phyloP scores from a whole-genome alignment of 2,888 invertebrate genomes.

The Ommatoiulus sabulosus region DNA sequence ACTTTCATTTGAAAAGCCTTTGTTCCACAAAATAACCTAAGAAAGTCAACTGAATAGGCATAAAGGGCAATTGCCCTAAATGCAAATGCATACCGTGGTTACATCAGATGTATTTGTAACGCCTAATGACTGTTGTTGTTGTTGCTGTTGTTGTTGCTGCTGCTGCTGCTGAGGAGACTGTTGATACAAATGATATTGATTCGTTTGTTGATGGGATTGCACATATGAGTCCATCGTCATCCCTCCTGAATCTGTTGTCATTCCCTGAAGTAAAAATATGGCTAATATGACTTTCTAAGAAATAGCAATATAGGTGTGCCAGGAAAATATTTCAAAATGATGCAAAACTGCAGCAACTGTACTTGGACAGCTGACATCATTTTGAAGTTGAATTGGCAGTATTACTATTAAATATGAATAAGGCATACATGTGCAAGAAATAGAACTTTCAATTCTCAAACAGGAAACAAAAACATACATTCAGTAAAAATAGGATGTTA shows the following conservation, averaged over 20 bases:
- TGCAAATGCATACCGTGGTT: slow-evolving; percentile 46
- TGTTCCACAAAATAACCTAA: too few relatives aligned
- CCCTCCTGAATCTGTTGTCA: slow-evolving; percentile 53
- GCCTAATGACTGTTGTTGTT: slow-evolving; percentile 56
- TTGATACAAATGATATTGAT: slow-evolving; percentile 61
- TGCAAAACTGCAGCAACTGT: not conserved
- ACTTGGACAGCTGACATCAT: not conserved
- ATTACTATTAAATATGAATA: not conserved
- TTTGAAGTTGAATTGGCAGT: not conserved
- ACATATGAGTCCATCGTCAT: slow-evolving; percentile 56
- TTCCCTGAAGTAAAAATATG: slow-evolving; percentile 51
- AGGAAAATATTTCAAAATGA: not conserved
- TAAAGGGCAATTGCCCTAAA: not conserved
- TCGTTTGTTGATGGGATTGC: slow-evolving; percentile 60
- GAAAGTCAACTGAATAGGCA: not conserved
- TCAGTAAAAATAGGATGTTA: not conserved
- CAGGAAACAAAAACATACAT: not conserved
- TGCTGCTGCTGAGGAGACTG: slow-evolving; percentile 53
- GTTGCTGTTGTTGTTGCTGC: slow-evolving; percentile 51
- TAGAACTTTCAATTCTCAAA: not conserved
- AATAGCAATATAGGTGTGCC: not conserved
- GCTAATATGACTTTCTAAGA: not conserved
- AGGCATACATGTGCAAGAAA: not conserved
- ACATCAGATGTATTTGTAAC: slow-evolving; percentile 53
- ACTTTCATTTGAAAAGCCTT: too few relatives aligned